Conservation (phyloP, 2,797 vertebrate species). For the Antennarius maculatus region DNA sequence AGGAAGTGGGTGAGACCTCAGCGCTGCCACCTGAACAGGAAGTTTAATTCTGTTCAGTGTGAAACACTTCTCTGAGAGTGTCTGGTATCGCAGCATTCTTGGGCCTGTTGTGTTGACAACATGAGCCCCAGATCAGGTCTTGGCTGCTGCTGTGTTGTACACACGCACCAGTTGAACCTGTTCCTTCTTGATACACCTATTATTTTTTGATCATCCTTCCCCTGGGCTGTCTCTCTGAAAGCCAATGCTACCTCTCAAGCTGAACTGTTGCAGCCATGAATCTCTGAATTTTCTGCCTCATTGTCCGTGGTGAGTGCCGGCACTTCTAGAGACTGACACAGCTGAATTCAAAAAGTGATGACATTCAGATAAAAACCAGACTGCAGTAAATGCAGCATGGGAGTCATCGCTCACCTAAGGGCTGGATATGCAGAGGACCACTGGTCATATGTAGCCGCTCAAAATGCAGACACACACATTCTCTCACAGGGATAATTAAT, state of each 20-base stretch:
- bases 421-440: neutral
- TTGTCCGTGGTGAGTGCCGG: slow-evolving; percentile 22
- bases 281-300: slow-evolving; percentile 60
- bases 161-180: slow-evolving; percentile 32
- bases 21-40: no score
- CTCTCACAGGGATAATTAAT: no score
- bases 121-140: slow-evolving; percentile 3
- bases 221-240: slow-evolving; percentile 24
- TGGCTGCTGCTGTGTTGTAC: neutral
- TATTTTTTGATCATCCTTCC: slow-evolving; percentile 34
- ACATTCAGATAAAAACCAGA: slow-evolving; percentile 19
- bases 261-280: slow-evolving; percentile 61
- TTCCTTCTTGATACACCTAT: slow-evolving; percentile 28
- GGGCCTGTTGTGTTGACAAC: no score
- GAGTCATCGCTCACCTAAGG: neutral
- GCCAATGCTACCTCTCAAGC: slow-evolving; percentile 30
- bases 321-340: slow-evolving; percentile 24
- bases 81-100: no score
- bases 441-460: neutral
- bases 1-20: no score
- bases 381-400: slow-evolving; percentile 38
- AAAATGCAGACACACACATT: slow-evolving; percentile 6
- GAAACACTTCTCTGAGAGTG: no score
- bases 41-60: no score
- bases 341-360: slow-evolving; percentile 23